Percentiles rank a stretch among this genome's conserved stretches.
Conservation (phyloP, 1,140 invertebrate genomes). For the Harlomillsia oculata region DNA sequence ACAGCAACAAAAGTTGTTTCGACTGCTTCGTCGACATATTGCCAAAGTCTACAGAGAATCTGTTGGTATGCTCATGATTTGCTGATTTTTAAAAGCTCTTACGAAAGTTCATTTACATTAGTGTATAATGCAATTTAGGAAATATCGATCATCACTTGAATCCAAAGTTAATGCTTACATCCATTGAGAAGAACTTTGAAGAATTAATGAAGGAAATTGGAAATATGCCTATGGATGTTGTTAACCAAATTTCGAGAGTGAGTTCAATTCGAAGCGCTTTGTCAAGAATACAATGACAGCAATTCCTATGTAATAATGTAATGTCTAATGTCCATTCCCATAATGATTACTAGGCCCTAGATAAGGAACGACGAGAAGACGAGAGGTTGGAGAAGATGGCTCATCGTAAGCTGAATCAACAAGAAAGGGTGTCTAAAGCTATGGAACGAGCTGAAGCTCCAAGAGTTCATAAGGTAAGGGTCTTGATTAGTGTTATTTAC, state of each 20-base stretch:
- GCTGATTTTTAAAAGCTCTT: background rate
- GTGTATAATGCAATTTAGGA: no score
- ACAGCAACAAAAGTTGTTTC: slow-evolving; percentile 30
- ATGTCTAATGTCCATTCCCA: no score
- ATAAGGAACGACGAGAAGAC: slow-evolving; percentile 30
- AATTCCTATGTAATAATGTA: no score
- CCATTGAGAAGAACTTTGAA: slow-evolving; percentile 35
- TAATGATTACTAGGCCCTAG: slow-evolving; percentile 34
- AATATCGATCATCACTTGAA: slow-evolving; percentile 26
- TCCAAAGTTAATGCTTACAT: slow-evolving; percentile 30
- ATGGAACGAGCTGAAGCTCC: slow-evolving; percentile 25
- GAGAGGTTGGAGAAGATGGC: slow-evolving; percentile 20
- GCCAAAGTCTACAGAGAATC: slow-evolving; percentile 27
- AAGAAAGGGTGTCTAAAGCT: slow-evolving; percentile 8
- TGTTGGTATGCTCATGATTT: background rate
- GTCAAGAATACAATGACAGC: no score
- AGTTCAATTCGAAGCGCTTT: no score
- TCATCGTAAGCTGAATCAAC: slow-evolving; percentile 9
- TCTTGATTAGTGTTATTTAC: background rate
- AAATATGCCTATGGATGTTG: slow-evolving; percentile 23
- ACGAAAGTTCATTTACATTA: background rate
- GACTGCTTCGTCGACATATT: slow-evolving; percentile 26
- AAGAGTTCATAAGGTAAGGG: slow-evolving; percentile 19
- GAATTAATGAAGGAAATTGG: slow-evolving; percentile 29
- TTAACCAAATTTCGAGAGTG: slow-evolving; percentile 26